Base-by-base conservation (phyloP, 2,113 vertebrate species). In the Paracanthobrama guichenoti region DNA sequence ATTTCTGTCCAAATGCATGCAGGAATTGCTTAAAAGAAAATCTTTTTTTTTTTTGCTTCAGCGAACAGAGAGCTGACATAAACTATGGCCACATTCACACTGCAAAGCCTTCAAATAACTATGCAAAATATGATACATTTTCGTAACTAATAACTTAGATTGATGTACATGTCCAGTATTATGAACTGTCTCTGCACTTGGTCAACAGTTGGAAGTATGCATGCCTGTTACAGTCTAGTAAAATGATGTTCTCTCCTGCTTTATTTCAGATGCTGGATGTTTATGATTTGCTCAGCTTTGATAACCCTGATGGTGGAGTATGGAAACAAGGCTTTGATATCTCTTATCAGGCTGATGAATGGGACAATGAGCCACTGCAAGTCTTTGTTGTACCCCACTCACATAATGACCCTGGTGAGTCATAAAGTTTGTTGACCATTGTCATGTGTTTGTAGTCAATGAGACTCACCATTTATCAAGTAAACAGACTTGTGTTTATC, bases 291-390 rank as follows among this genome's bases (percentile, higher is more conserved):
- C 94, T 98, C 89, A 93, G 95, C 79, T 98, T 98, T 3, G 96
- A 98, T 91, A 98, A 98, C 90, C 95, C 94, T 39, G 95, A 97
- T 87, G 97, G 97, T 60, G 97, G 97, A 0, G 95, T 95, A 85
- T 98, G 97, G 97, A 98, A 98, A 85, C 97, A 98, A 92, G 97
- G 97, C 12, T 98, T 98, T 60, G 95, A 97, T 55, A 97, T 98
- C 87, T 90, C 88, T 8, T 98, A 98, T 87, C 87, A 90, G 20
- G 91, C 92, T 28, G 86, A 96, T 28, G 96, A 98, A 73, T 97
- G 97, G 97, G 95, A 96, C 44, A 81, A 79, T 50, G 93, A 96
- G 82, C 95, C 95, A 0, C 95, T 98, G 85, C 96, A 97, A 72
- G 93, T 98, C 72, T 96, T 97, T 86, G 94, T 98, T 59, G 95